Percentiles rank a stretch among this genome's conserved stretches.
Conservation (phyloP, 2,113 vertebrate species). For the Channa maculata region DNA sequence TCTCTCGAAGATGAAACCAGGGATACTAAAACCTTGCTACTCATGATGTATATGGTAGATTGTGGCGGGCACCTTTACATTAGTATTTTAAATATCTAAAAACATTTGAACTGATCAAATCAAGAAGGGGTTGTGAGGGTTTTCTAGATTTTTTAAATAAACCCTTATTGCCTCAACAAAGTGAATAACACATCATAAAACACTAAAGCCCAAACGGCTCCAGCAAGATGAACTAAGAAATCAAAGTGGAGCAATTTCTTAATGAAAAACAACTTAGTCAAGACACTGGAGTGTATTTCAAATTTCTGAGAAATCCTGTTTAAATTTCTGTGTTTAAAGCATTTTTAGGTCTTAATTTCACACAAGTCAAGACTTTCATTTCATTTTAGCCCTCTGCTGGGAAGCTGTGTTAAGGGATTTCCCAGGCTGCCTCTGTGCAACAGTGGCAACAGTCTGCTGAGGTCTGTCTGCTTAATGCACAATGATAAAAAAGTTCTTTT, state of each 20-base stretch:
- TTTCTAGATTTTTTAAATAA: too few species aligned
- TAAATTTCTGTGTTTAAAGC: constrained; percentile 10
- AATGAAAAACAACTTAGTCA: neutral
- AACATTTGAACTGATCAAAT: too few species aligned
- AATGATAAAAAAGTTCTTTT: constrained; percentile 44
- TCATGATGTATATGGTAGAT: neutral
- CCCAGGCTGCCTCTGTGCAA: constrained; percentile 47
- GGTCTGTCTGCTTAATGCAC: constrained; percentile 60
- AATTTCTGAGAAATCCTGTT: constrained; percentile 6
- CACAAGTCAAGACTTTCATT: constrained; percentile 20
- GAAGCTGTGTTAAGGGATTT: constrained; percentile 37
- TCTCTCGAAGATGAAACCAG: neutral
- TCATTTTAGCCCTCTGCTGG: constrained; percentile 20
- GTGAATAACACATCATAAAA: constrained; percentile 22
- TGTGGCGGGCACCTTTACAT: neutral
- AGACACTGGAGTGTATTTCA: constrained; percentile 6
- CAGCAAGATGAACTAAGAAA: constrained; percentile 32
- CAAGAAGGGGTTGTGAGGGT: too few species aligned
- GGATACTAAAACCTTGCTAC: neutral
- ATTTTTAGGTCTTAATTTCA: constrained; percentile 23
- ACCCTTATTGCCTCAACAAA: too few species aligned
- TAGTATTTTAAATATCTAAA: neutral
- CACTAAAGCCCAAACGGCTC: constrained; percentile 22
- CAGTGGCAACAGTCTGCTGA: constrained; percentile 51
- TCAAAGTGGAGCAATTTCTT: constrained; percentile 24